Evolutionary conservation across 2,113 vertebrate species (phyloP), one percentile per base, ranked within the genome.

Genomic region (Malurus alboscapulatus): DNA sequence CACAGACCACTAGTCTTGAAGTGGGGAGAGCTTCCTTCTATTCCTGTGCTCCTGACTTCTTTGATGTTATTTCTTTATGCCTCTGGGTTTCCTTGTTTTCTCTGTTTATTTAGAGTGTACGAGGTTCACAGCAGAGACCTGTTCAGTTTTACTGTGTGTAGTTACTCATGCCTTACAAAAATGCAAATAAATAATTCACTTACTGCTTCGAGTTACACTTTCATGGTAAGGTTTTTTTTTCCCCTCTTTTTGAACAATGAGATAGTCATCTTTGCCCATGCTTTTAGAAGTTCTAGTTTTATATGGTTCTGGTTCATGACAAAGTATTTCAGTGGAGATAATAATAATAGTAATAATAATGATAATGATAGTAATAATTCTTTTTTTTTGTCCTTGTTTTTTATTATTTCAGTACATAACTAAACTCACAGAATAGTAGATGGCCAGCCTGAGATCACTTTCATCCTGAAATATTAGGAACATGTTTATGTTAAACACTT

Each of bases 171-270:
- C 25, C 69, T 91, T 92, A 75, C 24, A 83, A 89, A 95, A 82
- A 91, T 42, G 53, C 27, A 89, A 94, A 89, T 82, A 82, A 91
- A 75, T 94, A 68, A 68, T 84, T 95, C 45, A 48, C 10, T 17
- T 79, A 44, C 27, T 74, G 14, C 61, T 76, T 82, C 0, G 0
- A 2, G 1, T 82, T 75, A 40, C 27, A 36, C n/a, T 89, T 78
- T 81, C 57, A 79, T n/a, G 40, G 32, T 36, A 61, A 62, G 17
- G 18, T 45, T 22, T 50, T 3, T 65, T 42, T 61, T 27, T 53
- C 17, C n/a, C 6, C 0, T n/a, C 30, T 75, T 85, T 69, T 81
- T 14, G 6, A 92, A 48, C 17, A 50, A 14, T 10, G 27, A 54
- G 17, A 36, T 58, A 66, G 34, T 54, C 1, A 44, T 53, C 40